phyloP scores from a whole-genome alignment of 2,797 vertebrate genomes.

The Discoglossus pictus region DNA sequence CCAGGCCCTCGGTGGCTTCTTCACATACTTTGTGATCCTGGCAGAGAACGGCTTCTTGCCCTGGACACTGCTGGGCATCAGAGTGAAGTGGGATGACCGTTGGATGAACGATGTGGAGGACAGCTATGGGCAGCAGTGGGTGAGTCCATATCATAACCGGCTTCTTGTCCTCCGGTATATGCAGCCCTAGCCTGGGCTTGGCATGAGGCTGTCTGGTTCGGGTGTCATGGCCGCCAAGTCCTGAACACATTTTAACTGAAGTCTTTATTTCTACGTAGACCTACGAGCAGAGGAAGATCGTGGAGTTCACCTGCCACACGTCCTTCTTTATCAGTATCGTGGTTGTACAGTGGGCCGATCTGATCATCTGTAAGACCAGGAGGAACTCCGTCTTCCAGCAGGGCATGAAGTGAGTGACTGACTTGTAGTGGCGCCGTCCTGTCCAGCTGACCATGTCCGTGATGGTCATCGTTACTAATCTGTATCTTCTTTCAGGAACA shows the following conservation, averaged over 20 bases:
- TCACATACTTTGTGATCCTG: slow-evolving; percentile 95
- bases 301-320: slow-evolving; percentile 96
- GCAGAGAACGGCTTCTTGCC: slow-evolving; percentile 95
- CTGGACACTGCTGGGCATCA: slow-evolving; percentile 78
- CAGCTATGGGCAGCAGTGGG: slow-evolving; percentile 98
- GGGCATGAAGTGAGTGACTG: slow-evolving; percentile 90
- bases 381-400: slow-evolving; percentile 95
- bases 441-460: not conserved
- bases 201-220: no score
- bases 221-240: not conserved
- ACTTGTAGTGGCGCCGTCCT: not conserved
- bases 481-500: slow-evolving; percentile 75
- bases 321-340: slow-evolving; percentile 96
- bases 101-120: slow-evolving; percentile 88
- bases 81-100: slow-evolving; percentile 87
- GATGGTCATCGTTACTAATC: no score
- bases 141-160: slow-evolving; percentile 67
- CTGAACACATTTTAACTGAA: not conserved
- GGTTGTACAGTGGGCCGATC: slow-evolving; percentile 93
- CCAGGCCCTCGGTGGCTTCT: slow-evolving; percentile 94
- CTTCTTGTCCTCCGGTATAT: no score
- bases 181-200: not conserved
- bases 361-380: slow-evolving; percentile 96
- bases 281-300: slow-evolving; percentile 90
- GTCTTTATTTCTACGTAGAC: slow-evolving; percentile 70